Conservation (phyloP, 2,888 invertebrate species). For the Hirtodrosophila alboralis region DNA sequence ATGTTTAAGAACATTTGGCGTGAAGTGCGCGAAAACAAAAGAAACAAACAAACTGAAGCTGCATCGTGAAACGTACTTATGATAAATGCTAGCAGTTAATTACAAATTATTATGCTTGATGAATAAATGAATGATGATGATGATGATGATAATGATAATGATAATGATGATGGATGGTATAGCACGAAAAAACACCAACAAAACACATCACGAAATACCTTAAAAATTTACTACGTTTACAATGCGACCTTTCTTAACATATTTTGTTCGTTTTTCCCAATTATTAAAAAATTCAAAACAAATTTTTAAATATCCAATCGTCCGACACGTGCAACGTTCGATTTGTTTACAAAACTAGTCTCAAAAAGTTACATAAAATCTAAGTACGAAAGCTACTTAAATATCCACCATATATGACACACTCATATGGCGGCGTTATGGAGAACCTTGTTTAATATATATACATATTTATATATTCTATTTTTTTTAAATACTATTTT, state of each 20-base stretch:
- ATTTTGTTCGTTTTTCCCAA: constrained; percentile 18
- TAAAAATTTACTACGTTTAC: constrained; percentile 7
- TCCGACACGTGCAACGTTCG: constrained; percentile 19
- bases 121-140: too few relatives aligned
- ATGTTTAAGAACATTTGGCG: constrained; percentile 21
- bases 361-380: constrained; percentile 30
- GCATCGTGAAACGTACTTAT: constrained; percentile 77
- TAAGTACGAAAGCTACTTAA: constrained; percentile 36
- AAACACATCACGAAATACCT: constrained; percentile 12
- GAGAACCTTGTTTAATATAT: constrained; percentile 42
- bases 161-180: constrained; percentile 16
- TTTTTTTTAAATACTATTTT: constrained; percentile 6
- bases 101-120: constrained; percentile 45
- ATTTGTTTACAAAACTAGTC: constrained; percentile 48
- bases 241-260: constrained; percentile 9
- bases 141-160: too few relatives aligned
- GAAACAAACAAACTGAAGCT: constrained; percentile 56
- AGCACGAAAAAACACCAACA: constrained; percentile 49
- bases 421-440: constrained; percentile 8
- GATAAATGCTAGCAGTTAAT: constrained; percentile 72
- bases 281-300: constrained; percentile 2
- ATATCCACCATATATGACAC: constrained; percentile 15
- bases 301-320: constrained; percentile 17
- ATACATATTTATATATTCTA: constrained; percentile 10
- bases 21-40: constrained; percentile 32